Percentiles rank a stretch among this genome's conserved stretches.
Evolutionary conservation across 2,888 invertebrate genomes (phyloP).

Genomic region (Campopleginae sp.): DNA sequence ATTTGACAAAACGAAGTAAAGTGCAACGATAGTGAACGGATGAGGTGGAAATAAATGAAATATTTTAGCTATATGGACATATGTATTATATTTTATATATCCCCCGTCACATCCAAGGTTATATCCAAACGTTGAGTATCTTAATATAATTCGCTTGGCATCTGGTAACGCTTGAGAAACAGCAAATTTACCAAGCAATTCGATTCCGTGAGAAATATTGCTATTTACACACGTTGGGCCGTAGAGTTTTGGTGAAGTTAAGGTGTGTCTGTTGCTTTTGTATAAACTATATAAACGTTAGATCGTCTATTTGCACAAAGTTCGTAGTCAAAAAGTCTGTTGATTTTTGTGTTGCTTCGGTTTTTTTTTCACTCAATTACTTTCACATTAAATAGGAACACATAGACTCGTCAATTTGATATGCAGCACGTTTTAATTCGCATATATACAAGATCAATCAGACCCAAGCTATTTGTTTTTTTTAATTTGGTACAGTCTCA

Average conservation of each 20-base stretch:
- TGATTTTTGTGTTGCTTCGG: background rate
- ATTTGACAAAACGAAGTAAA: conserved; percentile 6
- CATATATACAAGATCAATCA: conserved; percentile 50
- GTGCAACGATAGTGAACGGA: conserved; percentile 49
- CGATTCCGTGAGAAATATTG: conserved; percentile 48
- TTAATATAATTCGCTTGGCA: conserved; percentile 61
- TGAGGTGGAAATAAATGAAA: conserved; percentile 65
- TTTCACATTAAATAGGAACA: conserved; percentile 48
- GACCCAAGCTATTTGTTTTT: conserved; percentile 51
- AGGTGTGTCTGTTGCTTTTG: background rate
- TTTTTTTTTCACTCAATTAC: conserved; percentile 32
- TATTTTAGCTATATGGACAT: conserved; percentile 62
- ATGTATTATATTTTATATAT: conserved; percentile 32
- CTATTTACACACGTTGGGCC: conserved; percentile 26
- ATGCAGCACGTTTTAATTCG: conserved; percentile 52
- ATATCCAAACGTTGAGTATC: conserved; percentile 45
- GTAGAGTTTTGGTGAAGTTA: background rate
- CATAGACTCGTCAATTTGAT: conserved; percentile 58
- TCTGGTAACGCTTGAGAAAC: conserved; percentile 55
- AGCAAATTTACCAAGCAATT: conserved; percentile 49
- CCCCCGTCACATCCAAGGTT: conserved; percentile 44
- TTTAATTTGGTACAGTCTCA: conserved; percentile 57
- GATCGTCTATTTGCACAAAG: conserved; percentile 8
- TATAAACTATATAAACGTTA: background rate
- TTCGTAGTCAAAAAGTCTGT: background rate